These are phyloP conservation scores for Petrolisthes manimaculis DNA, from an alignment of 2,888 invertebrate genomes.

Conservation along the genomic window DNA sequence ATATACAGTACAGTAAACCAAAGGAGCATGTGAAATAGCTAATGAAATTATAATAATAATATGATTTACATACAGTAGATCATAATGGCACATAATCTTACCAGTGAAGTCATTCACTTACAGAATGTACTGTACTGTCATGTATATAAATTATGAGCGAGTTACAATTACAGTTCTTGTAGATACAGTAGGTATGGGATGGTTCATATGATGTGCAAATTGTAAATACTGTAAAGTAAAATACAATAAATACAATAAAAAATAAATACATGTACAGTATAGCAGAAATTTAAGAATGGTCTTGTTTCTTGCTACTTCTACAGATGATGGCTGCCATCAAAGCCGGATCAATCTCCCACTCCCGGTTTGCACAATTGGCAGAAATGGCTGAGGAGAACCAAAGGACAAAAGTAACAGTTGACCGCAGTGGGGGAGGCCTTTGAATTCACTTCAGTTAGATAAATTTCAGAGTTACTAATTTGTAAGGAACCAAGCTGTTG, in stretches of 20 bases:
- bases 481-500: no score
- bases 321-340: conserved; percentile 99
- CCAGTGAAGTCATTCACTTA: background rate
- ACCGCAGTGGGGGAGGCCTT: conserved; percentile 95
- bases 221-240: no score
- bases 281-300: background rate
- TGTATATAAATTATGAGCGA: background rate
- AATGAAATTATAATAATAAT: no score
- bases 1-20: no score
- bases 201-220: no score
- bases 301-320: conserved; percentile 37
- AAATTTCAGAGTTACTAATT: background rate
- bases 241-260: no score
- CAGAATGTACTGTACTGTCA: background rate
- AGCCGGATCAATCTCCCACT: conserved; percentile 94
- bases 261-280: background rate
- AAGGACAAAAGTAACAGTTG: conserved; percentile 81
- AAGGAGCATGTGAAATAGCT: no score
- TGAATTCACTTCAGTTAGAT: conserved; percentile 69
- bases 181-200: no score
- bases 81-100: no score
- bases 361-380: conserved; percentile 93
- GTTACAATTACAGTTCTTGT: no score
- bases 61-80: no score
- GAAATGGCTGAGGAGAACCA: conserved; percentile 89